Conservation (phyloP, 1,140 invertebrate species). For the Arctopsyche grandis region DNA sequence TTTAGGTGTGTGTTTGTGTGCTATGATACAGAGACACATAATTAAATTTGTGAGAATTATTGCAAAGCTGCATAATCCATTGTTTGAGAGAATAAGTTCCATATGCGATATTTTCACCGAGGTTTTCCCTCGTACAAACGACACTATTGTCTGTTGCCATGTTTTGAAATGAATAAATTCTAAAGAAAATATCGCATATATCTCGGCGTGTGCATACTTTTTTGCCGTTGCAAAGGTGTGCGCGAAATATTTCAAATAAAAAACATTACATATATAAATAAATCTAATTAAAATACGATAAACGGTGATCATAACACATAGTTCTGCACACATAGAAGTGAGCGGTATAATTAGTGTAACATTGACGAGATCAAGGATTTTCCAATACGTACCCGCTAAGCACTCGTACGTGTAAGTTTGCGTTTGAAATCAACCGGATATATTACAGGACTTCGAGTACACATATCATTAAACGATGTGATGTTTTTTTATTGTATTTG, state of each 20-base stretch:
- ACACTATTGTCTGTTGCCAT: neutral
- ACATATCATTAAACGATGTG: too few species aligned
- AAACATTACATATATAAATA: too few species aligned
- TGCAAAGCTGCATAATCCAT: conserved; percentile 1
- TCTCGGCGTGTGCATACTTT: neutral
- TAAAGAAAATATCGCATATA: neutral
- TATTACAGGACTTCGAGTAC: too few species aligned
- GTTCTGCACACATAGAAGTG: neutral
- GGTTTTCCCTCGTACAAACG: neutral
- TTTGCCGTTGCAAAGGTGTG: neutral
- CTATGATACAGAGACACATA: neutral
- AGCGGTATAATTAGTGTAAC: neutral
- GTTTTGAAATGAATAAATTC: neutral
- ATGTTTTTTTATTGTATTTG: too few species aligned
- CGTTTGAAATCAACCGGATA: neutral
- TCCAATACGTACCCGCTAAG: neutral
- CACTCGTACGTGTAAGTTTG: neutral
- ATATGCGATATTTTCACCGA: neutral
- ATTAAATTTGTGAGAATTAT: conserved; percentile 26
- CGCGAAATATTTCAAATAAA: too few species aligned
- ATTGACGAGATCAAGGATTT: conserved; percentile 21
- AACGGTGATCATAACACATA: neutral
- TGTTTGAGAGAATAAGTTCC: neutral
- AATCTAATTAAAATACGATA: neutral
- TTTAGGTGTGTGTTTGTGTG: neutral